A percentile compares a stretch with the other conserved stretches of the same genome.
Evolutionary conservation across 2,888 invertebrate genomes (phyloP).

Genomic region (Drosophila falleni): DNA sequence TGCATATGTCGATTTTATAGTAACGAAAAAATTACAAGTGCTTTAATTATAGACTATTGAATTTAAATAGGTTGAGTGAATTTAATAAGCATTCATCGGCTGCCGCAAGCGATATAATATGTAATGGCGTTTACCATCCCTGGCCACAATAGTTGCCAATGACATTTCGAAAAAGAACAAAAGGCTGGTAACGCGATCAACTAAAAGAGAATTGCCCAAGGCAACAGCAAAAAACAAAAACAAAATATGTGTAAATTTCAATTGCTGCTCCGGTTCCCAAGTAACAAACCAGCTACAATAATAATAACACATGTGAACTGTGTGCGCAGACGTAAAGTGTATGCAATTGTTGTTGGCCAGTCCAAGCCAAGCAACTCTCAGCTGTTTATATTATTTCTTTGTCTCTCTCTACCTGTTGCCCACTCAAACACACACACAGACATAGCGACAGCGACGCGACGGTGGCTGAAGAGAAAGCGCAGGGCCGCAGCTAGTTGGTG

Average conservation of each 20-base stretch:
- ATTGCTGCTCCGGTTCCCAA: slow-evolving; percentile 43
- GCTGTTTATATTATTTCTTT: slow-evolving; percentile 48
- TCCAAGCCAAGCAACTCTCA: slow-evolving; percentile 22
- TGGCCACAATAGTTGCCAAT: slow-evolving; percentile 28
- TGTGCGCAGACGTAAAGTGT: slow-evolving; percentile 48
- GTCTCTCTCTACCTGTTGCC: slow-evolving; percentile 27
- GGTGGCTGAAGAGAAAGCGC: slow-evolving; percentile 45
- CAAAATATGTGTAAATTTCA: slow-evolving; percentile 34
- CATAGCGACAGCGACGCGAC: neutral
- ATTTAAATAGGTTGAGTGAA: neutral
- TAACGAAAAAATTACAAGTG: neutral
- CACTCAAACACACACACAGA: slow-evolving; percentile 7
- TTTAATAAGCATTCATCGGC: neutral
- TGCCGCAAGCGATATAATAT: neutral
- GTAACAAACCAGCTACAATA: slow-evolving; percentile 13
- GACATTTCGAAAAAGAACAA: slow-evolving; percentile 25
- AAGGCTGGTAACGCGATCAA: slow-evolving; percentile 13
- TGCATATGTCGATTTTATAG: neutral
- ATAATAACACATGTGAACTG: slow-evolving; percentile 17
- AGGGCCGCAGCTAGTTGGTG: too few relatives aligned
- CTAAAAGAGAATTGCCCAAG: slow-evolving; percentile 27
- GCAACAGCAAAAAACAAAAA: slow-evolving; percentile 9
- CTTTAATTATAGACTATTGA: neutral
- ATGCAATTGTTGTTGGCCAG: slow-evolving; percentile 32
- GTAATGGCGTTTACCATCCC: slow-evolving; percentile 25